Evolutionary conservation across 2,113 vertebrate genomes (phyloP).

Genomic region (Pipa parva): DNA sequence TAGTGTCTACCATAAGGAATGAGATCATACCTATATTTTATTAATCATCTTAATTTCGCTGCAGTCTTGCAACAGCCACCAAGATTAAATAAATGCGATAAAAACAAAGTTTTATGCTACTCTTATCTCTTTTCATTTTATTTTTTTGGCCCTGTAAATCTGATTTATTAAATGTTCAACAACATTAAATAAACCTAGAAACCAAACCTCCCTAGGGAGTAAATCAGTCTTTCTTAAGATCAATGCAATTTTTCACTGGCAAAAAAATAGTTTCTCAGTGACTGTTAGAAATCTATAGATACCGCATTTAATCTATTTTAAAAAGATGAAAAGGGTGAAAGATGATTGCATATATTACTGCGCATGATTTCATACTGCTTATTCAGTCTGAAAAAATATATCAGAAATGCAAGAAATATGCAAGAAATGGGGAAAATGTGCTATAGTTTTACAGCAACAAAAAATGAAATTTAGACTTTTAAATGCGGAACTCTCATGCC

Average conservation of each 20-base stretch:
- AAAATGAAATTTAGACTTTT: too few species aligned
- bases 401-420: too few species aligned
- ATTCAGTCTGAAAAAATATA: too few species aligned
- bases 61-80: conserved; percentile 29
- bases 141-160: conserved; percentile 32
- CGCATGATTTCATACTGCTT: too few species aligned
- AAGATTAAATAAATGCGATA: conserved; percentile 26
- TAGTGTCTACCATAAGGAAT: conserved; percentile 28
- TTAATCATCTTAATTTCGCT: conserved; percentile 39
- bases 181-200: conserved; percentile 43
- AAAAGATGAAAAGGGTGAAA: too few species aligned
- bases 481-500: too few species aligned
- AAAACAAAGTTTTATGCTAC: conserved; percentile 30
- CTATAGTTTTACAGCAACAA: too few species aligned
- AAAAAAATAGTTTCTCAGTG: conserved; percentile 27
- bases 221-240: conserved; percentile 33
- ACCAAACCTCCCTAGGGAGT: conserved; percentile 30
- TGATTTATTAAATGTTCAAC: conserved; percentile 43
- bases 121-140: conserved; percentile 7
- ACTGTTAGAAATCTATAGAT: conserved; percentile 25
- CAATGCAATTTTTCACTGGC: conserved; percentile 29
- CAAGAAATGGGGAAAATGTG: too few species aligned
- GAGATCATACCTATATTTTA: conserved; percentile 39
- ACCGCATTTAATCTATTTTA: too few species aligned
- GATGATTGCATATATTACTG: too few species aligned